These are phyloP conservation scores for Camponotus vicinus DNA, from an alignment of 1,140 invertebrate species.

Conservation along the genomic window DNA sequence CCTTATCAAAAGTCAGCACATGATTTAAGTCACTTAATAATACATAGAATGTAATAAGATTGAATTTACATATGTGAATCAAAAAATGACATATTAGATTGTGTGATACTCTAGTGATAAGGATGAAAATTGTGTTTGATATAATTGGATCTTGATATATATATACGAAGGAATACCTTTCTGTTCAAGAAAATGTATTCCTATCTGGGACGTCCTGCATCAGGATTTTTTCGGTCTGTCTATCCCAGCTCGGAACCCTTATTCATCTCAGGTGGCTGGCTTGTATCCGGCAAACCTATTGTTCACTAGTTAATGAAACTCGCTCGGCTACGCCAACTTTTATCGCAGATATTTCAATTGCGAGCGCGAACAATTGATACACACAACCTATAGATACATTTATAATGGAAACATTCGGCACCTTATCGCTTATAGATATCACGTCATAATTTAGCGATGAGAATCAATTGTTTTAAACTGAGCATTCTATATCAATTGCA, in stretches of 20 bases:
- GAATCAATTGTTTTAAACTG: slow-evolving; percentile 17
- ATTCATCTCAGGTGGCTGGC: slow-evolving; percentile 55
- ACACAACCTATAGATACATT: not conserved
- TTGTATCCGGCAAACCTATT: slow-evolving; percentile 25
- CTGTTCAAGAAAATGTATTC: slow-evolving; percentile 43
- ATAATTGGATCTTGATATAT: not conserved
- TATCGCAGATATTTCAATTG: slow-evolving; percentile 24
- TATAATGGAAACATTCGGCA: slow-evolving; percentile 38
- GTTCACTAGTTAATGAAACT: slow-evolving; percentile 57
- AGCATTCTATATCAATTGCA: slow-evolving; percentile 23
- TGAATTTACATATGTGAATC: not conserved
- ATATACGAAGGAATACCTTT: not conserved
- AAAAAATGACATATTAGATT: not conserved
- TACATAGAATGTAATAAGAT: not conserved
- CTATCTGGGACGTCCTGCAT: slow-evolving; percentile 54
- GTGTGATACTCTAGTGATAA: not conserved
- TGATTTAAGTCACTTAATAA: not conserved
- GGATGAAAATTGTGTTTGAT: not conserved
- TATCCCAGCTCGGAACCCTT: slow-evolving; percentile 47
- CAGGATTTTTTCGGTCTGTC: slow-evolving; percentile 59
- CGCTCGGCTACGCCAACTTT: slow-evolving; percentile 41
- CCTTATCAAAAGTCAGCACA: slow-evolving; percentile 17
- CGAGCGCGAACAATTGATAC: slow-evolving; percentile 49
- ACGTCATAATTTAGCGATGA: slow-evolving; percentile 27
- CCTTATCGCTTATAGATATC: slow-evolving; percentile 54